Evolutionary conservation across 2,113 vertebrate genomes (phyloP).

Genomic region (Capricornis sumatraensis): DNA sequence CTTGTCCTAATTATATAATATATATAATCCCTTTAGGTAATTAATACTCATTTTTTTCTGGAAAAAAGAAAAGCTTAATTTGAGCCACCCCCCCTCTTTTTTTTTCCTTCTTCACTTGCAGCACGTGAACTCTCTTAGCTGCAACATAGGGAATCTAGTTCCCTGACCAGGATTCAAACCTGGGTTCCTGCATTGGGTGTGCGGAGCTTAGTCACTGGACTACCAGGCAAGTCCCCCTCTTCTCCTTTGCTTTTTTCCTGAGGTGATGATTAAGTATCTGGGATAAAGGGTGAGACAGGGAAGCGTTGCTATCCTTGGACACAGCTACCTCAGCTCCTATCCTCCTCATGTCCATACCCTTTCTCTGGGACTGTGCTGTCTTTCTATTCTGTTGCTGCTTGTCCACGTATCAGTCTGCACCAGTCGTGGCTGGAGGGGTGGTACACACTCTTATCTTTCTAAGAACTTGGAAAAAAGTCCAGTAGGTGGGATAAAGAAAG

Average conservation of each 20-base stretch:
- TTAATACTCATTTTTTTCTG: background rate
- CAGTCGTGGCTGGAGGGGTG: background rate
- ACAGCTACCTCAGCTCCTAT: rapidly evolving
- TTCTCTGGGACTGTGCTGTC: background rate
- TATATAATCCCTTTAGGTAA: background rate
- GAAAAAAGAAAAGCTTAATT: background rate
- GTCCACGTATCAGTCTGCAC: background rate
- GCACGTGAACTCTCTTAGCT: background rate
- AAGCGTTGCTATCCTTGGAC: background rate
- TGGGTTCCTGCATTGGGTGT: background rate
- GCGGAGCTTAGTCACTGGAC: background rate
- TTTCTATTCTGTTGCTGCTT: background rate
- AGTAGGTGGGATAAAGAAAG: background rate
- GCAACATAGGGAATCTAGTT: background rate
- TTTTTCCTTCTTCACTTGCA: background rate
- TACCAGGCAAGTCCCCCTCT: background rate
- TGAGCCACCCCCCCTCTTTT: background rate
- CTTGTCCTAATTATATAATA: background rate
- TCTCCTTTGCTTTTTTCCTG: background rate
- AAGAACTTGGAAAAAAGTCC: background rate
- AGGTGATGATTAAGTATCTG: background rate
- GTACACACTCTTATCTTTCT: background rate
- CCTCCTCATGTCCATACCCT: rapidly evolving
- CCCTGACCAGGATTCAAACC: background rate
- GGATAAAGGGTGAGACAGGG: background rate